Percentiles rank a stretch among this genome's conserved stretches.
Conservation (phyloP, 2,888 invertebrate species). For the Dastarcus helophoroides region DNA sequence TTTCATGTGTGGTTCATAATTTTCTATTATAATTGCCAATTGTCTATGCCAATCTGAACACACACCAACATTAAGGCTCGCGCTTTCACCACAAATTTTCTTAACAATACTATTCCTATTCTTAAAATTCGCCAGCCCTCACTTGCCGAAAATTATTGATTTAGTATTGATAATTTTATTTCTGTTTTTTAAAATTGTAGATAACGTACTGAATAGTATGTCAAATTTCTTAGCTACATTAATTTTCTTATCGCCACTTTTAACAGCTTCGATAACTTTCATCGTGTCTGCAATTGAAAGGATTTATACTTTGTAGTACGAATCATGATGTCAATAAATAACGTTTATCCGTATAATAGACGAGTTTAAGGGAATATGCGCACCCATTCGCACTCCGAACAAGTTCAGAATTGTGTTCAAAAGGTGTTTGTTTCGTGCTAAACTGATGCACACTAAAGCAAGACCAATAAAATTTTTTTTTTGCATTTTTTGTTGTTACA, state of each 20-base stretch:
- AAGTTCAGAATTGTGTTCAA: too few species aligned
- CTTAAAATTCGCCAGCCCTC: conserved; percentile 7
- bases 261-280: conserved; percentile 2
- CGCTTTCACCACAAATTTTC: conserved; percentile 7
- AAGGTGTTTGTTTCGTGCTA: too few species aligned
- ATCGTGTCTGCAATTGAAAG: conserved; percentile 1
- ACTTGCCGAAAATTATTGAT: conserved; percentile 3
- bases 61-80: conserved; percentile 3
- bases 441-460: too few species aligned
- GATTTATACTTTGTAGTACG: too few species aligned
- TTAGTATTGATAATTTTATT: conserved; percentile 3
- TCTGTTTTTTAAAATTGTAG: conserved; percentile 1
- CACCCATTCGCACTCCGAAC: too few species aligned
- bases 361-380: too few species aligned
- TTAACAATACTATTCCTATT: conserved; percentile 2
- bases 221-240: too few species aligned
- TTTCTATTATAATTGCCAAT: conserved; percentile 3
- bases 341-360: too few species aligned
- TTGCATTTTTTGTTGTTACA: too few species aligned
- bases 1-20: conserved; percentile 4
- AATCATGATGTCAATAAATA: too few species aligned
- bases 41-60: conserved; percentile 3
- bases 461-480: too few species aligned
- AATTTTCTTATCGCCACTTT: conserved; percentile 1
- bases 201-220: too few species aligned